Conservation (phyloP, 2,113 vertebrate genomes). For the Scartelaos histophorus region DNA sequence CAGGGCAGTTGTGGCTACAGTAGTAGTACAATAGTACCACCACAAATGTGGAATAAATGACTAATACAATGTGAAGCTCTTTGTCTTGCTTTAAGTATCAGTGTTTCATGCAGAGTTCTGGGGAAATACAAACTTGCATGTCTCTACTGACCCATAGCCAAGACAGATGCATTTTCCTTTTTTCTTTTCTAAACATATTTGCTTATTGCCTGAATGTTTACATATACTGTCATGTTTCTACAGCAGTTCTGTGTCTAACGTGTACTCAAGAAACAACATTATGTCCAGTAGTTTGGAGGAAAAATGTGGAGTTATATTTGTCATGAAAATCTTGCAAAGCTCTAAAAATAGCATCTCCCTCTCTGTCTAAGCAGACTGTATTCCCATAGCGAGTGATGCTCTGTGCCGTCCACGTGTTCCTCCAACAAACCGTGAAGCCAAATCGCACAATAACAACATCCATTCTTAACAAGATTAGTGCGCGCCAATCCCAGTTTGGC, state of each 20-base stretch:
- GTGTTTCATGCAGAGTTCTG: too few relatives aligned
- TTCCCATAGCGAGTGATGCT: conserved; percentile 61
- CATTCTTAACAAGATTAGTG: conserved; percentile 77
- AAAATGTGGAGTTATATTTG: conserved; percentile 3
- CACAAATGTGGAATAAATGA: too few relatives aligned
- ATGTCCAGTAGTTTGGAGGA: neutral
- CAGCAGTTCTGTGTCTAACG: neutral
- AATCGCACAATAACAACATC: conserved; percentile 75
- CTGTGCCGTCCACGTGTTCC: conserved; percentile 66
- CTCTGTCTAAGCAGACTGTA: conserved; percentile 36
- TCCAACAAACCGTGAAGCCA: conserved; percentile 58
- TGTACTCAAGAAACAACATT: neutral
- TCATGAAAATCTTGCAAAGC: conserved; percentile 30
- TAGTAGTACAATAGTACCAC: too few relatives aligned
- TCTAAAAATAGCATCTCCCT: conserved; percentile 66
- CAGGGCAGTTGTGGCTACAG: too few relatives aligned
- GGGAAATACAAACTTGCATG: too few relatives aligned
- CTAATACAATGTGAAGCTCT: too few relatives aligned
- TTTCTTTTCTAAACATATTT: too few relatives aligned
- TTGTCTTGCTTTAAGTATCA: too few relatives aligned
- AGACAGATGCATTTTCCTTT: too few relatives aligned
- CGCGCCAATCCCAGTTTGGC: conserved; percentile 70
- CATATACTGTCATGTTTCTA: neutral
- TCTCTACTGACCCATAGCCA: too few relatives aligned
- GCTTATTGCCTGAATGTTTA: neutral